A percentile compares a stretch with the other conserved stretches of the same genome.
These are phyloP conservation scores for Muraenolepis orangiensis DNA, from an alignment of 2,797 vertebrate species.

Conservation along the genomic window DNA sequence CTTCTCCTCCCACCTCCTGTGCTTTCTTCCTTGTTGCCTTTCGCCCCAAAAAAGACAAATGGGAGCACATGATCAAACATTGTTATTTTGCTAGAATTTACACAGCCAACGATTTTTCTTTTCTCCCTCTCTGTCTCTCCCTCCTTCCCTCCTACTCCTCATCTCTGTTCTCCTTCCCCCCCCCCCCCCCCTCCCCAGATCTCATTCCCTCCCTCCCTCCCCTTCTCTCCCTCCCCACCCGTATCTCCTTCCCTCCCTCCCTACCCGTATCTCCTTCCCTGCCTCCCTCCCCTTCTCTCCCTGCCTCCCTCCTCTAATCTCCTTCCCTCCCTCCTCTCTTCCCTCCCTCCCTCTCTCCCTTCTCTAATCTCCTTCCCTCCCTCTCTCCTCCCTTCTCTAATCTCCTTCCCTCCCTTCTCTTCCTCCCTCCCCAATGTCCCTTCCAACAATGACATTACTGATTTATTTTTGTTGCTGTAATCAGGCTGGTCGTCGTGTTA, in stretches of 20 bases:
- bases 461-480: neutral
- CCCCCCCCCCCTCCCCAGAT: conserved; percentile 12
- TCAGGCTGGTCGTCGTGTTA: neutral
- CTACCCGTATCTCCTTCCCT: too few species aligned
- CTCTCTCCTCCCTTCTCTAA: too few species aligned
- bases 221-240: conserved; percentile 7
- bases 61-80: conserved; percentile 21
- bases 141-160: neutral
- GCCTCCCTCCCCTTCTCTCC: too few species aligned
- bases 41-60: conserved; percentile 30
- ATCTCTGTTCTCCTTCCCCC: neutral
- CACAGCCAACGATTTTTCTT: neutral
- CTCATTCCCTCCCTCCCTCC: neutral
- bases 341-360: too few species aligned
- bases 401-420: too few species aligned
- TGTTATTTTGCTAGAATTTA: conserved; percentile 43
- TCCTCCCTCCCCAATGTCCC: neutral
- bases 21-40: conserved; percentile 25
- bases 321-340: too few species aligned
- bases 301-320: too few species aligned
- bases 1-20: conserved; percentile 14
- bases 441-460: conserved; percentile 30
- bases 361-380: too few species aligned
- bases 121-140: too few species aligned
- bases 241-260: neutral